Evolutionary conservation across 2,113 vertebrate species (phyloP), one percentile per base, ranked within the genome.

Genomic region (Leucopsar rothschildi): DNA sequence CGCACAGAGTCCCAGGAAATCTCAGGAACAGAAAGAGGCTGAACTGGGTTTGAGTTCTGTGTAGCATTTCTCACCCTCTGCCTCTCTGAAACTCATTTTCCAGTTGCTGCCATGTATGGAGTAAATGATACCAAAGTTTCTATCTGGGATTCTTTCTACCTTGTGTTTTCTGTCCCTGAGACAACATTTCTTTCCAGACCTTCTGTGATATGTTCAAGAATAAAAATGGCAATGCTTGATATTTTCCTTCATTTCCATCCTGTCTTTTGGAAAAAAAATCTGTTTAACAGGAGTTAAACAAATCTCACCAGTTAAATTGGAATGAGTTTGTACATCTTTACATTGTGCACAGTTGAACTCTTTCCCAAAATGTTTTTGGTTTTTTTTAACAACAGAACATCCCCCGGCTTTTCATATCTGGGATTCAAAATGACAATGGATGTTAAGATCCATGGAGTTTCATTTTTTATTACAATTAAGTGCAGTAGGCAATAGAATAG

Each of bases 61-160:
- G 49, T 65, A 91, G 78, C 55, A 70, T 55, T 91, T 70, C 87
- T 92, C 66, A 85, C 82, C 64, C 75, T 50, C 50, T 94, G 77
- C 71, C 91, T 94, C 75, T 90, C 83, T 80, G 71, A 91, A 90
- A 83, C 55, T 57, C 87, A 55, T 93, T 95, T 95, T 88, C 76
- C 76, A 80, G 0, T 83, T 95, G 93, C 52, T 92, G 56, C 80
- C 8, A 10, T 75, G 56, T 68, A 90, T 77, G 79, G 76, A 93
- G 31, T 92, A 90, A 94, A 96, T 92, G 85, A 69, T 88, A 90
- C 72, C 14, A 2, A 11, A 75, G 60, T 88, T 94, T 92, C 88
- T 86, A 86, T 94, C 80, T 91, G 90, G 92, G 86, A 84, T 86
- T 94, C 85, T 90, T 92, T 83, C 68, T 64, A 77, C 80, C 76